These are phyloP conservation scores for Ciconia boyciana DNA, from an alignment of 2,113 vertebrate genomes.

Conservation along the genomic window DNA sequence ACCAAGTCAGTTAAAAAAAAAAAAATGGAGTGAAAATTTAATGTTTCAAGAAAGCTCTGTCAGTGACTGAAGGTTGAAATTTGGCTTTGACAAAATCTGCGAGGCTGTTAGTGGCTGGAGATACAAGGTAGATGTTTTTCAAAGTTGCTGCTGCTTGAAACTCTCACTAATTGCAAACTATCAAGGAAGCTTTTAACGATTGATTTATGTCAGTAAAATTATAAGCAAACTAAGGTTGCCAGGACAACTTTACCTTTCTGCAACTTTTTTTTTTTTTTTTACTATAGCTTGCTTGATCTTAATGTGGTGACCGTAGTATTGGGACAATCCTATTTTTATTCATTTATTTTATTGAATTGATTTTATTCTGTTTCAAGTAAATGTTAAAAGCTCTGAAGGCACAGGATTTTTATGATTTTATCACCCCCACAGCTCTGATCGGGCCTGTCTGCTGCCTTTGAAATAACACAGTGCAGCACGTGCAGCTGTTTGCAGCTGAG, in stretches of 20 bases:
- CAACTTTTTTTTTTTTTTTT: neutral
- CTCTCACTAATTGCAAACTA: neutral
- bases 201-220: neutral
- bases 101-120: neutral
- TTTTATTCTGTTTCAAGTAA: constrained; percentile 22
- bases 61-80: neutral
- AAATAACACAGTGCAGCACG: neutral
- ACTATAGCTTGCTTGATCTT: neutral
- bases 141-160: neutral
- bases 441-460: neutral
- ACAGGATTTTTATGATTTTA: neutral
- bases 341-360: neutral
- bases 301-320: neutral
- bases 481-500: neutral
- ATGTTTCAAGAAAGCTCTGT: neutral
- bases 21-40: neutral
- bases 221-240: neutral
- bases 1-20: neutral
- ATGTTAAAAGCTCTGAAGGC: neutral
- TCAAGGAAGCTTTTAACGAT: neutral
- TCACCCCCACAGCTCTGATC: neutral
- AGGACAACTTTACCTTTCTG: neutral
- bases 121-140: neutral
- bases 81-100: neutral
- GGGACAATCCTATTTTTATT: neutral